Percentiles rank a stretch among this genome's conserved stretches.
phyloP scores from a whole-genome alignment of 2,888 invertebrate genomes.

The Gastrophysa polygoni region DNA sequence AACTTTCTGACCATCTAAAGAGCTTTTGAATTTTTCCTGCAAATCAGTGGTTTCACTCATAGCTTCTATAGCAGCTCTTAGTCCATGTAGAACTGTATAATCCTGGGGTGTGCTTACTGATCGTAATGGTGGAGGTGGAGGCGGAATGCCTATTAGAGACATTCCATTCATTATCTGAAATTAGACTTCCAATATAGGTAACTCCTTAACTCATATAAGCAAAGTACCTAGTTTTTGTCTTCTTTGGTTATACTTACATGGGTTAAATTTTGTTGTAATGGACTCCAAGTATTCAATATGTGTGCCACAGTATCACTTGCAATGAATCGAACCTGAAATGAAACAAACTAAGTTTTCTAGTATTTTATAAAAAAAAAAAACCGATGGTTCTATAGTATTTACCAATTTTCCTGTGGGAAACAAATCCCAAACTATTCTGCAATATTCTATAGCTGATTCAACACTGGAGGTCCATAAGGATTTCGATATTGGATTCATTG shows the following conservation, averaged over 20 bases:
- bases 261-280: slow-evolving; percentile 81
- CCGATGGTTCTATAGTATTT: slow-evolving; percentile 44
- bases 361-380: no score
- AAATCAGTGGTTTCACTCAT: slow-evolving; percentile 81
- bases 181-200: no score
- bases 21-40: slow-evolving; percentile 63
- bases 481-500: slow-evolving; percentile 85
- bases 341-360: no score
- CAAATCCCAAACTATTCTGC: slow-evolving; percentile 96
- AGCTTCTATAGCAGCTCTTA: slow-evolving; percentile 85
- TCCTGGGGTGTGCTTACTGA: slow-evolving; percentile 66
- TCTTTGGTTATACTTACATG: slow-evolving; percentile 83
- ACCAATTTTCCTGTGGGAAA: slow-evolving; percentile 90
- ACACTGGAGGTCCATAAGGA: slow-evolving; percentile 96
- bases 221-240: no score
- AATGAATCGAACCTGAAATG: slow-evolving; percentile 75
- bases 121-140: slow-evolving; percentile 57
- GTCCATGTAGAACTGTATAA: slow-evolving; percentile 78
- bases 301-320: slow-evolving; percentile 87
- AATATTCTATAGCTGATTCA: slow-evolving; percentile 94
- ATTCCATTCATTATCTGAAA: slow-evolving; percentile 80
- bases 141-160: slow-evolving; percentile 80
- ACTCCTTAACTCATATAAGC: no score
- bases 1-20: slow-evolving; percentile 51
- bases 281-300: slow-evolving; percentile 83